These are phyloP conservation scores for Orestias chungarensis DNA, from an alignment of 2,797 vertebrate genomes.

Conservation along the genomic window DNA sequence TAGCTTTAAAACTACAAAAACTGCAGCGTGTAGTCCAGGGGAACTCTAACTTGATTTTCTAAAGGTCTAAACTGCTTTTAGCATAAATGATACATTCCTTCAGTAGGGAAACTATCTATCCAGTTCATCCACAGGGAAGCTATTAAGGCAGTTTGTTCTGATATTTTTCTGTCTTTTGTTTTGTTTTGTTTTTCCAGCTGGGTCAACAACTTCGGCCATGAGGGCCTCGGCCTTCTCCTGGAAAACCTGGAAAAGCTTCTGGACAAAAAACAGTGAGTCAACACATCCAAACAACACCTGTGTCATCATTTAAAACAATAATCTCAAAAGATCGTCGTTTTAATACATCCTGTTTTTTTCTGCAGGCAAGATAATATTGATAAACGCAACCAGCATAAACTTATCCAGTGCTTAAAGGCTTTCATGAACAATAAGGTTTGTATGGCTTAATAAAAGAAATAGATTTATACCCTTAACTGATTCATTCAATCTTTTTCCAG, in stretches of 20 bases:
- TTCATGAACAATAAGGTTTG: constrained; percentile 99
- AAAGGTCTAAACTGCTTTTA: constrained; percentile 25
- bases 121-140: constrained; percentile 17
- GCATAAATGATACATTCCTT: constrained; percentile 43
- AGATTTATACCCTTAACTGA: background rate
- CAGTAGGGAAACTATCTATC: constrained; percentile 16
- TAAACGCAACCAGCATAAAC: constrained; percentile 97
- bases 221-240: constrained; percentile 95
- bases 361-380: constrained; percentile 94
- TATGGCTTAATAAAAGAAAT: constrained; percentile 30
- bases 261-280: constrained; percentile 96
- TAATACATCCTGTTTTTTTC: constrained; percentile 12
- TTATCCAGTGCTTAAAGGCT: constrained; percentile 98
- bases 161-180: constrained; percentile 15
- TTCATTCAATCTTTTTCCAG: background rate
- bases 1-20: constrained; percentile 48
- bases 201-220: constrained; percentile 99
- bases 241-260: constrained; percentile 92
- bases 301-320: background rate
- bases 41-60: background rate
- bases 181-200: constrained; percentile 81
- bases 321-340: background rate
- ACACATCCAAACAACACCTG: background rate
- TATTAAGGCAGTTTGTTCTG: constrained; percentile 17
- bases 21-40: background rate